Evolutionary conservation across 2,888 invertebrate species (phyloP).

Genomic region (Machimus atricapillus): DNA sequence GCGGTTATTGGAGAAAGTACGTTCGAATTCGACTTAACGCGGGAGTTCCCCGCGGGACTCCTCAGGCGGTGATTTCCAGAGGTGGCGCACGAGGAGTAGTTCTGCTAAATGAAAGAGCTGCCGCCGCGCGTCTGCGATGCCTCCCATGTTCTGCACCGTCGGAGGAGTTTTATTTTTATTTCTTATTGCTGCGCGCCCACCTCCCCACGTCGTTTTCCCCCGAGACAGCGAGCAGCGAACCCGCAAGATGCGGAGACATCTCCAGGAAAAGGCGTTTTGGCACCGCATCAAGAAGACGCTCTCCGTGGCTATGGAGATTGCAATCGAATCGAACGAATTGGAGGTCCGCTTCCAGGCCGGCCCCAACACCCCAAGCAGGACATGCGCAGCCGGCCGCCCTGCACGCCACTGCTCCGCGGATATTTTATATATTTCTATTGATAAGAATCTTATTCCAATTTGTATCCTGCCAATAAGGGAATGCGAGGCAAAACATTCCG

Average conservation of each 20-base stretch:
- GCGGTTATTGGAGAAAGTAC: neutral
- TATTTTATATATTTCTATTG: slow-evolving; percentile 34
- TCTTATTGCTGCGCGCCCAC: neutral
- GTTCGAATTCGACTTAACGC: neutral
- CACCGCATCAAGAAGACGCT: slow-evolving; percentile 5
- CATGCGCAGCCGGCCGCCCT: neutral
- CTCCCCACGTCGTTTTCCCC: neutral
- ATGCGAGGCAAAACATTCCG: slow-evolving; percentile 17
- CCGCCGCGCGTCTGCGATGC: neutral
- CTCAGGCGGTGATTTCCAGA: neutral
- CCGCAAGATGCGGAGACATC: neutral
- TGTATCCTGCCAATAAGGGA: slow-evolving; percentile 46
- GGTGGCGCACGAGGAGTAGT: neutral
- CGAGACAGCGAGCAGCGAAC: neutral
- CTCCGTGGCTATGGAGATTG: neutral
- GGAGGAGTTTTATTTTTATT: neutral
- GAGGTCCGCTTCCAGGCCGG: neutral
- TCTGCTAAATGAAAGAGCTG: neutral
- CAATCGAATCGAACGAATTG: slow-evolving; percentile 16
- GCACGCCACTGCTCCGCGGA: neutral
- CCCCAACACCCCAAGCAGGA: neutral
- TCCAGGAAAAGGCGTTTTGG: neutral
- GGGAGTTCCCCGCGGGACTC: neutral
- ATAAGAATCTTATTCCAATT: slow-evolving; percentile 46
- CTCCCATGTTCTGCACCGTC: neutral